Percentiles rank a stretch among this genome's conserved stretches.
phyloP scores from a whole-genome alignment of 2,888 invertebrate genomes.

The Sisyra terminalis region DNA sequence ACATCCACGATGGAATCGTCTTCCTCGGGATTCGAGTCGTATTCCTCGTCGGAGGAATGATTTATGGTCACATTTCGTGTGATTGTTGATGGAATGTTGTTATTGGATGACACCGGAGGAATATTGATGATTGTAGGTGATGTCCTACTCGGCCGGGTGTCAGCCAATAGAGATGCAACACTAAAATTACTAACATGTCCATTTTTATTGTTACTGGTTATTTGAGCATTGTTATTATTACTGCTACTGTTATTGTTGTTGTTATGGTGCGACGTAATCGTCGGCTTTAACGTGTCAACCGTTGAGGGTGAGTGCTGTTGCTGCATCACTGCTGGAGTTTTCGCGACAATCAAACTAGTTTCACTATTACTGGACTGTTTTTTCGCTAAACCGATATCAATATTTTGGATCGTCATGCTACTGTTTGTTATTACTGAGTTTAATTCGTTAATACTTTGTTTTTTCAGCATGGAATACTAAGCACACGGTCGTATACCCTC shows the following conservation, averaged over 20 bases:
- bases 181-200: constrained; percentile 61
- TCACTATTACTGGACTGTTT: constrained; percentile 11
- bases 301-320: constrained; percentile 28
- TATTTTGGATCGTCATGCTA: constrained; percentile 50
- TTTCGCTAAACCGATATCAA: constrained; percentile 23
- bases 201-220: constrained; percentile 29
- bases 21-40: constrained; percentile 50
- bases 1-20: constrained; percentile 56
- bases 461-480: constrained; percentile 39
- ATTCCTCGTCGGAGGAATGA: constrained; percentile 44
- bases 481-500: background rate
- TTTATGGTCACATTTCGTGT: constrained; percentile 18
- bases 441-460: constrained; percentile 29
- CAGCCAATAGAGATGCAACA: constrained; percentile 73
- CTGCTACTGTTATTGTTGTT: constrained; percentile 20
- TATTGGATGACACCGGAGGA: constrained; percentile 32
- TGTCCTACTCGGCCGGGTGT: constrained; percentile 45
- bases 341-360: background rate
- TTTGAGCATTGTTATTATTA: constrained; percentile 14
- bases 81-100: constrained; percentile 31
- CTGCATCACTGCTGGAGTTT: constrained; percentile 21
- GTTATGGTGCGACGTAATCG: constrained; percentile 14
- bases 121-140: constrained; percentile 10
- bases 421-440: constrained; percentile 30
- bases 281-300: constrained; percentile 19